Evolutionary conservation across 30 jellyfish, hydroid and myxozoan genomes (phyloP), one percentile per base, ranked within the genome.

Genomic region (Cassiopea andromeda): DNA sequence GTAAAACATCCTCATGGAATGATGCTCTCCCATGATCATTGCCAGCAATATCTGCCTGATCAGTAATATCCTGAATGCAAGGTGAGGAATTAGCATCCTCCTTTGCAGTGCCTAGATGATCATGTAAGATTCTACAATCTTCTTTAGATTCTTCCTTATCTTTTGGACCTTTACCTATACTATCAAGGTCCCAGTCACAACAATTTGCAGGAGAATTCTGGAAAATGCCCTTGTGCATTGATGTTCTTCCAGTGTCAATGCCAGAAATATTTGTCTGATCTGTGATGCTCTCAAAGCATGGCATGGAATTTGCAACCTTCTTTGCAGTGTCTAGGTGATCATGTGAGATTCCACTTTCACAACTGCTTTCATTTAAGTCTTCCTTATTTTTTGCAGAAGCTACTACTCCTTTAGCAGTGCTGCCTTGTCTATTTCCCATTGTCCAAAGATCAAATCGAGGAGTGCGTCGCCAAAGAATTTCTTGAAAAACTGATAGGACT

Each of bases 401-500:
- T 27, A 27, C 38, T 27, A 27, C 38, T 27, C 38, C 38, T 27
- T 27, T 27, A 27, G 38, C 38, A 27, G 64, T 3, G 64, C 64
- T 54, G 12, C 64, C 12, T 6, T 10, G 64, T 14, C 15, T 17
- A 14, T 64, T 64, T 13, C 0, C 73, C 43, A 64, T 2, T 17
- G 73, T 14, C 94, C 90, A 87, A 60, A 87, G 75, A 38, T 87
- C 90, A 6, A 7, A 17, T 16, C 86, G 50, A 1, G 94, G 86
- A 17, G 78, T 59, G n/a, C 73, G 66, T 18, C 88, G 77, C 94
- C 94, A 87, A 4, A 78, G 70, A 44, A 77, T 50, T 46, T 87
- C 94, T 68, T 80, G 85, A 8, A 87, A 60, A 57, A 78, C 90
- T 1, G 94, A 87, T 44, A 87, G 50, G 8, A 87, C 82, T 60